Conservation (phyloP, 2,888 invertebrate species). For the Caenorhabditis drosophilae region DNA sequence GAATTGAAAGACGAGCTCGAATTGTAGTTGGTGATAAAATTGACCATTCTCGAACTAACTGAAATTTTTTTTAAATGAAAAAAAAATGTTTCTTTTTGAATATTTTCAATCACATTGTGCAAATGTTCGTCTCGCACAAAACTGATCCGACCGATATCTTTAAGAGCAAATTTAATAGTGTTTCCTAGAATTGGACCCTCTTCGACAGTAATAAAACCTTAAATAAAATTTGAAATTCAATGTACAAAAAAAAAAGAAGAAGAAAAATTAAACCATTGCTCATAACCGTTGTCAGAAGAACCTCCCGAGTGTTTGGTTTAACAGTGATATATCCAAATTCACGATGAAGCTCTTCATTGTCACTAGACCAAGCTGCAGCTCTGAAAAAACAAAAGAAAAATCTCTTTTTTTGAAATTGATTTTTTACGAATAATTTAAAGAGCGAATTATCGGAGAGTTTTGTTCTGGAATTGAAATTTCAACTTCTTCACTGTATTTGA, state of each 20-base stretch:
- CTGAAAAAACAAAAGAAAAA: constrained; percentile 7
- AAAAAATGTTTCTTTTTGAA: not conserved
- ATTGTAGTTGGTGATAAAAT: constrained; percentile 8
- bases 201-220: constrained; percentile 33
- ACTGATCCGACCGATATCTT: constrained; percentile 39
- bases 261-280: constrained; percentile 10
- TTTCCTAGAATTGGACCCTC: constrained; percentile 26
- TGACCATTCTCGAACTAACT: constrained; percentile 36
- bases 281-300: constrained; percentile 38
- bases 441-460: constrained; percentile 8
- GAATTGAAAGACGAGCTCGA: constrained; percentile 27
- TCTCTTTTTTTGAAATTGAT: not conserved
- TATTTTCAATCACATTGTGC: constrained; percentile 21
- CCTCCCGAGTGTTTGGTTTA: constrained; percentile 33
- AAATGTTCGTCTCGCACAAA: constrained; percentile 37
- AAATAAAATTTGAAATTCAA: not conserved
- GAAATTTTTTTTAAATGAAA: not conserved
- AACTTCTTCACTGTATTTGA: constrained; percentile 36
- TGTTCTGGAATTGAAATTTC: constrained; percentile 37
- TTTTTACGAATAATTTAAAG: constrained; percentile 35
- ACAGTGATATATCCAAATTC: constrained; percentile 33
- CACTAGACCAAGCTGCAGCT: constrained; percentile 32
- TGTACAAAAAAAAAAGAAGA: not conserved
- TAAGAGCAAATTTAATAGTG: constrained; percentile 23
- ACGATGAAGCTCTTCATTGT: constrained; percentile 33